Percentiles rank a stretch among this genome's conserved stretches.
Conservation (phyloP, 1,140 invertebrate species). For the Aphelinus atriplicis region DNA sequence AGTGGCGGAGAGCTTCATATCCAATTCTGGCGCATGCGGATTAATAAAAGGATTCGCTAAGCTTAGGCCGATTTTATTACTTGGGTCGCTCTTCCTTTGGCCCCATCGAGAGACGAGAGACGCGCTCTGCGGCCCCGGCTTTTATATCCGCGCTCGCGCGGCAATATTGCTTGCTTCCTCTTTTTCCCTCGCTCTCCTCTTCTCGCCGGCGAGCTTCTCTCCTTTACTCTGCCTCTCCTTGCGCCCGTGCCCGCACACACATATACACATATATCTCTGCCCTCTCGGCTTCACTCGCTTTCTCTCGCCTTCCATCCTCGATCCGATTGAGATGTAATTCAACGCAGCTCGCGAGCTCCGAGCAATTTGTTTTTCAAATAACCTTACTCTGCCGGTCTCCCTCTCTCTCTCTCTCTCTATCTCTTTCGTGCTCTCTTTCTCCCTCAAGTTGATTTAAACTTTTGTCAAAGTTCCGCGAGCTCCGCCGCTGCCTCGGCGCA, state of each 20-base stretch:
- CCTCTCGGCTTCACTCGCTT: slow-evolving; percentile 11
- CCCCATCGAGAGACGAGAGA: not conserved
- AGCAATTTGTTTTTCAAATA: slow-evolving; percentile 42
- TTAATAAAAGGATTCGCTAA: slow-evolving; percentile 64
- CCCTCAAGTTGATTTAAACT: slow-evolving; percentile 40
- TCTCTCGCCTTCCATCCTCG: not conserved
- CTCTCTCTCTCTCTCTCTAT: not conserved
- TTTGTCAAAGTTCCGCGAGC: slow-evolving; percentile 35
- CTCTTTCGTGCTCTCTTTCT: not conserved
- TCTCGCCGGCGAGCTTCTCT: slow-evolving; percentile 9
- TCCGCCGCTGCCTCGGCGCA: not conserved
- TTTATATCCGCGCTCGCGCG: slow-evolving; percentile 38
- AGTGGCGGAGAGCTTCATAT: slow-evolving; percentile 52
- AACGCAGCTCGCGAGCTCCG: slow-evolving; percentile 35
- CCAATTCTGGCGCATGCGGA: slow-evolving; percentile 59
- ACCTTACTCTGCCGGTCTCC: slow-evolving; percentile 2
- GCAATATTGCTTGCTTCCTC: not conserved
- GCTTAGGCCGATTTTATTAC: slow-evolving; percentile 62
- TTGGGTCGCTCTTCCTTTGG: slow-evolving; percentile 52
- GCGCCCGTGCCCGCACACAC: not conserved
- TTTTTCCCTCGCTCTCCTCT: slow-evolving; percentile 14
- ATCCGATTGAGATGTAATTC: slow-evolving; percentile 42
- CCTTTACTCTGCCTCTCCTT: slow-evolving; percentile 27
- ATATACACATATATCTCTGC: slow-evolving; percentile 1
- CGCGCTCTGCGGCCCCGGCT: slow-evolving; percentile 16